Percentiles rank a stretch among this genome's conserved stretches.
Evolutionary conservation across 2,113 vertebrate species (phyloP).

Genomic region (Forbesichthys papilliferus): DNA sequence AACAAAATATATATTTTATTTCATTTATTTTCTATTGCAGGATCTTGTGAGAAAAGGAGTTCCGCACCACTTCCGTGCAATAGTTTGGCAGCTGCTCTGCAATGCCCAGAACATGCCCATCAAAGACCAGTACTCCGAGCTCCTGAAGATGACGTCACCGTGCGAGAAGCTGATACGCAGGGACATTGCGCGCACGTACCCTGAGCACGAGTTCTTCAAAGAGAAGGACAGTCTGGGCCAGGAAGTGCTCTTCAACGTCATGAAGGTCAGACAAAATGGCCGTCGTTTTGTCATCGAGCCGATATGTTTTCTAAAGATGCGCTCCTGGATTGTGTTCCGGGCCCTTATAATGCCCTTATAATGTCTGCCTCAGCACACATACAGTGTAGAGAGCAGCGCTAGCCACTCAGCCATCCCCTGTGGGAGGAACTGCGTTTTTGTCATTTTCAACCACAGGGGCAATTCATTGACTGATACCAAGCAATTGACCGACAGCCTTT

Average conservation of each 20-base stretch:
- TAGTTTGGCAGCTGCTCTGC: conserved; percentile 97
- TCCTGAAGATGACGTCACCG: conserved; percentile 97
- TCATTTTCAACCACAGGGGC: too few species aligned
- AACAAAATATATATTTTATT: neutral
- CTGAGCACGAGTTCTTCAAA: conserved; percentile 98
- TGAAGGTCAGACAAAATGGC: conserved; percentile 84
- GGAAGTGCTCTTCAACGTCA: conserved; percentile 99
- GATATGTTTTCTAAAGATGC: too few species aligned
- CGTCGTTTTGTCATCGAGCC: neutral
- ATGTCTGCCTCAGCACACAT: too few species aligned
- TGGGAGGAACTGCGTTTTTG: too few species aligned
- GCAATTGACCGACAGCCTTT: too few species aligned
- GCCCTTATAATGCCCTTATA: too few species aligned
- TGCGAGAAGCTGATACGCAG: conserved; percentile 97
- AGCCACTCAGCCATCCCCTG: too few species aligned
- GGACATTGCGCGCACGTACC: conserved; percentile 97
- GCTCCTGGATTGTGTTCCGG: too few species aligned
- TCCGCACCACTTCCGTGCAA: conserved; percentile 97
- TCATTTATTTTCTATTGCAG: conserved; percentile 60
- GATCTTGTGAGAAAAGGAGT: conserved; percentile 96
- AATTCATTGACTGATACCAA: too few species aligned
- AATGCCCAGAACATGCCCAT: conserved; percentile 94
- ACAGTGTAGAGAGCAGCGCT: too few species aligned
- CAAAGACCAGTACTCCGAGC: conserved; percentile 98
- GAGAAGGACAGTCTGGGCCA: conserved; percentile 97